These are phyloP conservation scores for Drosophila ambigua DNA, from an alignment of 1,140 invertebrate genomes.

Conservation along the genomic window DNA sequence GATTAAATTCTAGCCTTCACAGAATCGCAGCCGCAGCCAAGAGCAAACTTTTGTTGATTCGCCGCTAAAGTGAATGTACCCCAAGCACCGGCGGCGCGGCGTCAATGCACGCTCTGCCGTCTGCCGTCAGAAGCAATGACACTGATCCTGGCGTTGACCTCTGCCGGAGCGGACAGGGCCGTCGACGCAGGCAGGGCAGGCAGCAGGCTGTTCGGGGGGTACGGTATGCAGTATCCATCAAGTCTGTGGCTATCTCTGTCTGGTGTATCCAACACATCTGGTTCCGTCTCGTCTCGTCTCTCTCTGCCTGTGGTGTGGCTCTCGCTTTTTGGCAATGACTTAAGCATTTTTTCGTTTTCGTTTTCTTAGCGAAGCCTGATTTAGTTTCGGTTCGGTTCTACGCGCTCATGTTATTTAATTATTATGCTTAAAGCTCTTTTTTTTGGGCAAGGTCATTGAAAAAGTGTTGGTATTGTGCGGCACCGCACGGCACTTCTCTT, in stretches of 20 bases:
- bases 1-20: too few relatives aligned
- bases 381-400: constrained; percentile 58
- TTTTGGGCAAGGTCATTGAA: constrained; percentile 78
- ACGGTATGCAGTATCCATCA: too few relatives aligned
- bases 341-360: constrained; percentile 50
- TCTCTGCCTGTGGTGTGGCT: not conserved
- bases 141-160: constrained; percentile 52
- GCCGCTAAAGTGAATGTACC: constrained; percentile 37
- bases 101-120: constrained; percentile 47
- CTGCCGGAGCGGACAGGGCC: constrained; percentile 26
- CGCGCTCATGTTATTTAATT: constrained; percentile 74
- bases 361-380: constrained; percentile 54
- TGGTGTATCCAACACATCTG: not conserved
- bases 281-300: not conserved
- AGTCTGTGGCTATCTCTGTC: too few relatives aligned
- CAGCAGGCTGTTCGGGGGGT: too few relatives aligned
- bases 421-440: constrained; percentile 77
- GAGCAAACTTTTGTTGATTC: constrained; percentile 14
- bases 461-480: constrained; percentile 25
- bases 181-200: too few relatives aligned
- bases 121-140: constrained; percentile 39
- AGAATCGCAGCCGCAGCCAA: too few relatives aligned
- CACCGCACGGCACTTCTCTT: too few relatives aligned
- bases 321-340: constrained; percentile 42
- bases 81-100: constrained; percentile 17